Evolutionary conservation across 2,113 vertebrate species (phyloP), one percentile per base, ranked within the genome.

Genomic region (Siphamia tubifer): DNA sequence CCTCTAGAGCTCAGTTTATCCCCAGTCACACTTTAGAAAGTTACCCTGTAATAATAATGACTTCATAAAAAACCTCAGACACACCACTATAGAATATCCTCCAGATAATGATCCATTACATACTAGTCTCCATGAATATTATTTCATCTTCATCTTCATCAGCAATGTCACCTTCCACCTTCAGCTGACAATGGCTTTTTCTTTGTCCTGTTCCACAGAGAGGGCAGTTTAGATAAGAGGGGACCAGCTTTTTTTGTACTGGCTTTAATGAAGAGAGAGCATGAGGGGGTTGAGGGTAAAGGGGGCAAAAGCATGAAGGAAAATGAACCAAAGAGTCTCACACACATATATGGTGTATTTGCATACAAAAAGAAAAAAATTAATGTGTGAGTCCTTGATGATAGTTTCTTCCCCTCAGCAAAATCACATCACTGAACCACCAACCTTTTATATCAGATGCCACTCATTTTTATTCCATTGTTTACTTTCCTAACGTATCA

Each of bases 131-230:
- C 16, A 44, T 32, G 16, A 38, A 21, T 25, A 45, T 15, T 8
- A 45, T 34, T 25, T 40, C 30, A 16, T 38, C 17, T 23, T 47
- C 63, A 3, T 47, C 64, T 3, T 39, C 8, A 51, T 44, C 31
- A 71, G 58, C 63, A 49, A 5, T 44, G 49, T 61, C 60, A 71
- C 45, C 67, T 42, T 76, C 24, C 47, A 47, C 30, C 47, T 27
- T 12, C 7, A 20, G 67, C 67, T 71, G 61, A 71, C 62, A 44
- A 8, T 1, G 10, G 23, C 17, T 9, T 67, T 55, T 56, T 2
- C 68, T 60, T 66, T 67, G 55, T 43, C 8, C 8, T 0, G 8
- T 20, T 25, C 4, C 39, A 30, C 11, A 10, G 34, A 54, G 19
- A 9, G 24, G 28, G 47, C 34, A 12, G 8, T 16, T 39, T 9